Base-by-base conservation (phyloP, 2,888 invertebrate genomes). In the Aquatica leii region DNA sequence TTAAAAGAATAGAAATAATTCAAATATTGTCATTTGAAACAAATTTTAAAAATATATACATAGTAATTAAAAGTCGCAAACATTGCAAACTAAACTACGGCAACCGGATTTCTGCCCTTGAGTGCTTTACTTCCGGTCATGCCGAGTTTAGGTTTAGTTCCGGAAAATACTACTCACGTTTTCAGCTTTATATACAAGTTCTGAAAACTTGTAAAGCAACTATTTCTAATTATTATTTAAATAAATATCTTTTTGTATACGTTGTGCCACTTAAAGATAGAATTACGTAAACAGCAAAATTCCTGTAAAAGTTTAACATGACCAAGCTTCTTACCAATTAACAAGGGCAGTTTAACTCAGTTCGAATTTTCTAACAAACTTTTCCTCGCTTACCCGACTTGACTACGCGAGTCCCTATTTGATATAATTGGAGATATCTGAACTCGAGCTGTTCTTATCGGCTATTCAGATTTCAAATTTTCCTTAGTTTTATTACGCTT, bases 401-500 rank as follows among this genome's bases (percentile, higher is more conserved):
- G 61, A 57, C 62, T 63, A 60, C 68, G 65, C 68, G 64, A 68
- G 65, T 69, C 68, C 71, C 70, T 72, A 72, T 72, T 73, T 71
- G 70, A 72, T 69, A 68, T 71, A 71, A 71, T 71, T 71, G 71
- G 68, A 69, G 71, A 70, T 71, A 71, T 70, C 69, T 63, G 63
- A 68, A 69, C 65, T 65, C 66, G 66, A 61, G 66, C 59, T 53
- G 65, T 67, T 70, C 71, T 71, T 71, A 69, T 71, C 72, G 69
- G 64, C 69, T 67, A 68, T 71, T 70, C 70, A 71, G 67, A 69
- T 65, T 72, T 69, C 69, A 72, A 67, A 69, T 70, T 72, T 69
- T 64, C 63, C 69, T 53, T 57, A 68, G 71, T 74, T 73, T 75
- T 75, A 75, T 74, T 67, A 69, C 70, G 67, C 70, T 73, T 72